A percentile compares a stretch with the other conserved stretches of the same genome.
Evolutionary conservation across 2,113 vertebrate species (phyloP).

Genomic region (Erinaceus europaeus): DNA sequence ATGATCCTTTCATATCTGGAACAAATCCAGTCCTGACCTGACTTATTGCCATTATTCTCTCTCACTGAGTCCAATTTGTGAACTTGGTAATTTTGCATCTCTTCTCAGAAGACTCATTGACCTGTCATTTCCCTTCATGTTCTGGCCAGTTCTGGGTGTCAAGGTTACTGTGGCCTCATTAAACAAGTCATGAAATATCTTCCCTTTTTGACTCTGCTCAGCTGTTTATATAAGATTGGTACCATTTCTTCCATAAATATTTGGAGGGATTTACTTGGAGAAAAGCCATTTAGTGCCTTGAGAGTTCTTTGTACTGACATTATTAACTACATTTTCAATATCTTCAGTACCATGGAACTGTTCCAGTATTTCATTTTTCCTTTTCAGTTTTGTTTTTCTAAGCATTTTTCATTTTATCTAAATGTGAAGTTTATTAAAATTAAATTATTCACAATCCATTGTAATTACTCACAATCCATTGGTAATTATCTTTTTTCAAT

Average conservation of each 20-base stretch:
- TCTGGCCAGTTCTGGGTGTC: neutral
- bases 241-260: neutral
- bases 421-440: neutral
- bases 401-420: neutral
- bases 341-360: neutral
- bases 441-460: neutral
- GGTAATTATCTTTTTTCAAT: constrained; percentile 2
- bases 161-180: neutral
- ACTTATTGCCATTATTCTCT: neutral
- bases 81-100: neutral
- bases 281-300: neutral
- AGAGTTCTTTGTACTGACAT: neutral
- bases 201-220: neutral
- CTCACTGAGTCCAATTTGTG: neutral
- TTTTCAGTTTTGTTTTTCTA: constrained; percentile 7
- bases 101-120: neutral
- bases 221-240: neutral
- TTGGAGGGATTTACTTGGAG: neutral
- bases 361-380: constrained; percentile 2
- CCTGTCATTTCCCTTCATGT: neutral
- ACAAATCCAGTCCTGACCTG: neutral
- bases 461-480: too few relatives aligned
- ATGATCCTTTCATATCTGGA: neutral
- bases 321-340: neutral
- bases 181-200: constrained; percentile 1